Evolutionary conservation across 2,113 vertebrate species (phyloP).

Genomic region (Cavia porcellus): DNA sequence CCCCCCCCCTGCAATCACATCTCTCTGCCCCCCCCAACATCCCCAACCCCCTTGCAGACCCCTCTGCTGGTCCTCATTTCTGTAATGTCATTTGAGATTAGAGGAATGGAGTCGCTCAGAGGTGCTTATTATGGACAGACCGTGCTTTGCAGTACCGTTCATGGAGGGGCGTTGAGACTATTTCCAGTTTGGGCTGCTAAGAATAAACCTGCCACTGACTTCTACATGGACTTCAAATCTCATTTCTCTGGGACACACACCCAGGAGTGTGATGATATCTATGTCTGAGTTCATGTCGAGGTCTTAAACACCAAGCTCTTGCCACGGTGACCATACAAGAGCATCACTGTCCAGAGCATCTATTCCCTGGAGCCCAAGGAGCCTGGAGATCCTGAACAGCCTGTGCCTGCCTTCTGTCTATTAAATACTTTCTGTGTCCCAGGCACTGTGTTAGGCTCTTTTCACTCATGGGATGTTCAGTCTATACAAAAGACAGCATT

Average conservation of each 20-base stretch:
- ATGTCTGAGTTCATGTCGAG: neutral
- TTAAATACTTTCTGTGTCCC: neutral
- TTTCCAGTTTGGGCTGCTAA: neutral
- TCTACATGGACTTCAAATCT: neutral
- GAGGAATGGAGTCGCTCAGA: neutral
- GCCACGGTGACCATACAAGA: neutral
- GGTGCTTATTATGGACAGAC: fast-evolving
- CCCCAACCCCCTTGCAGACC: neutral
- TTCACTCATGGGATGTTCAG: neutral
- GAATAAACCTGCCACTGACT: neutral
- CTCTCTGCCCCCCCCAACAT: too few relatives aligned
- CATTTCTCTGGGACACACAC: neutral
- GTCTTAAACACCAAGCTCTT: neutral
- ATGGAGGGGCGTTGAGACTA: fast-evolving
- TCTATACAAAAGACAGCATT: neutral
- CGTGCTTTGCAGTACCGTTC: fast-evolving
- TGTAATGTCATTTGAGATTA: neutral
- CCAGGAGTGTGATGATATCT: neutral
- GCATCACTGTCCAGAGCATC: neutral
- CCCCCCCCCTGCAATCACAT: fast-evolving
- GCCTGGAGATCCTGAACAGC: too few relatives aligned
- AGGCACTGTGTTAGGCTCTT: neutral
- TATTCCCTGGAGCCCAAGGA: neutral
- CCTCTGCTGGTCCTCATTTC: neutral
- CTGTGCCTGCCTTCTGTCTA: fast-evolving